These are phyloP conservation scores for Ginglymostoma cirratum DNA, from an alignment of 2,113 vertebrate species.

Conservation along the genomic window DNA sequence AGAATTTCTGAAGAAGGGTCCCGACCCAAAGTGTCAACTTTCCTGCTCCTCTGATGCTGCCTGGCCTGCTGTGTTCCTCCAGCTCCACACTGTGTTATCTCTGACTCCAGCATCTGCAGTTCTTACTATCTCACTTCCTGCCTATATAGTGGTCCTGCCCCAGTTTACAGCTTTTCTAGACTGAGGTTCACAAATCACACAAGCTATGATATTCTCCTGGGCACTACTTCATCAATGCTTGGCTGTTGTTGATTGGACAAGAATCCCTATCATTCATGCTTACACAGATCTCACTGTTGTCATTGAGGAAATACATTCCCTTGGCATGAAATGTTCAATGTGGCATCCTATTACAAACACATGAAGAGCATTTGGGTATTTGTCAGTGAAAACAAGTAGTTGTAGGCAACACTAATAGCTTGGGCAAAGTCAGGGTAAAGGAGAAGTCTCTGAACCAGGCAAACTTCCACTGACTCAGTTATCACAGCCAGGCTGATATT, in stretches of 20 bases:
- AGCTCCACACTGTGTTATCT: no score
- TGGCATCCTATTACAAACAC: not conserved
- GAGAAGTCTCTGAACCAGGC: not conserved
- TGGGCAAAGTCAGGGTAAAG: not conserved
- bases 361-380: not conserved
- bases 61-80: no score
- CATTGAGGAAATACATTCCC: not conserved
- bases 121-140: not conserved
- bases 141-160: not conserved
- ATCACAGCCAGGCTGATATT: not conserved
- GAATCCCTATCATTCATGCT: not conserved
- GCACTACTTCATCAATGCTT: not conserved
- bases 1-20: no score
- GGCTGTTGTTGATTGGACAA: not conserved
- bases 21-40: no score
- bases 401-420: not conserved
- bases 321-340: not conserved
- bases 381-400: not conserved
- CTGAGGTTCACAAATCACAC: not conserved
- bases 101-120: no score
- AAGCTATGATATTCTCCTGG: not conserved
- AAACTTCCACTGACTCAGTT: not conserved
- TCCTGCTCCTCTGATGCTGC: no score
- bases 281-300: not conserved
- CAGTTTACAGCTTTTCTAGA: not conserved